Evolutionary conservation across 2,113 vertebrate genomes (phyloP).

Genomic region (Pica pica): DNA sequence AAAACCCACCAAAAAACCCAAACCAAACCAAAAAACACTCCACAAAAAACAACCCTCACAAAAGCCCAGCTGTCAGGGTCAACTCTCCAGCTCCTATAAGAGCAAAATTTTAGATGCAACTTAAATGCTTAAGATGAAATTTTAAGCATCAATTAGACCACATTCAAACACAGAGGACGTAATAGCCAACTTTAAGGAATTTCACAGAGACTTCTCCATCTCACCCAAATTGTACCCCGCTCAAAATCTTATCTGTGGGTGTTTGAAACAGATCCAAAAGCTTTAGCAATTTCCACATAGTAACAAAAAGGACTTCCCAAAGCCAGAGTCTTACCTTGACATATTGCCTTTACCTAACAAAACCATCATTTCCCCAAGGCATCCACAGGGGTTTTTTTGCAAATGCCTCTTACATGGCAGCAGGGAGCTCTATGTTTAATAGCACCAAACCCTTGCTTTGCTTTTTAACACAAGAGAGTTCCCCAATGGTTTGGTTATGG

Average conservation of each 20-base stretch:
- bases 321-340: neutral
- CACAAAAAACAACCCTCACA: neutral
- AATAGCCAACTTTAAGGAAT: neutral
- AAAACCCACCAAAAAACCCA: no score
- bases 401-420: rapidly evolving
- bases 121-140: neutral
- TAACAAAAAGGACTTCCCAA: neutral
- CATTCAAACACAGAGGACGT: neutral
- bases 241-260: neutral
- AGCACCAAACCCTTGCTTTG: neutral
- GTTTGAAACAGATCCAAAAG: neutral
- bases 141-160: neutral
- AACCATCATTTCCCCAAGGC: neutral
- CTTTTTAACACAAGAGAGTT: neutral
- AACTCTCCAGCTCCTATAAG: neutral
- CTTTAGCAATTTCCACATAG: neutral
- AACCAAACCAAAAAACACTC: no score
- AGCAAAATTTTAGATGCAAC: neutral
- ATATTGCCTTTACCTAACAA: neutral
- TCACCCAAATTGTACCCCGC: neutral
- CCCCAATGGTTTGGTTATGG: rapidly evolving
- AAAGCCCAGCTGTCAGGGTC: rapidly evolving
- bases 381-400: neutral
- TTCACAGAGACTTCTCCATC: neutral
- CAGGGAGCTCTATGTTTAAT: neutral